Conservation (phyloP, 2,797 vertebrate genomes). For the Pogonophryne albipinna region DNA sequence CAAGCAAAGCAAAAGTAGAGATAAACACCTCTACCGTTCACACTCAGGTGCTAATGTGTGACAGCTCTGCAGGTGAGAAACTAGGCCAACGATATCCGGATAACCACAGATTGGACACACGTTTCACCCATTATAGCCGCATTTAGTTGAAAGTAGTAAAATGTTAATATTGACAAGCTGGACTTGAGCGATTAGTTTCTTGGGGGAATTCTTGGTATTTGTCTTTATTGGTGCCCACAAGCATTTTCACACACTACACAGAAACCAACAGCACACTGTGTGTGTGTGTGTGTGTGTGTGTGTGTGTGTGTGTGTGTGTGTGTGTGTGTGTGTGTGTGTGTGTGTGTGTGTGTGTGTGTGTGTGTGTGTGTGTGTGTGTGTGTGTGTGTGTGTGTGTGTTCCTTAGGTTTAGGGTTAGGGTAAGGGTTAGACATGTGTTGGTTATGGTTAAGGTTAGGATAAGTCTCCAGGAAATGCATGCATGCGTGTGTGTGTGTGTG, state of each 20-base stretch:
- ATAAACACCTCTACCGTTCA: not conserved
- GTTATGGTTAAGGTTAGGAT: too few relatives aligned
- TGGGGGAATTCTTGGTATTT: not conserved
- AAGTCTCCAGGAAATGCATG: too few relatives aligned
- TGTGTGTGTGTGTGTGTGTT: too few relatives aligned
- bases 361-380: too few relatives aligned
- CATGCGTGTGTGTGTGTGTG: too few relatives aligned
- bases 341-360: not conserved
- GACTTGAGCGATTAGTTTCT: not conserved
- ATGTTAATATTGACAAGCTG: slow-evolving; percentile 7
- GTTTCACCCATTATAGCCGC: not conserved
- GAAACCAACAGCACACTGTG: not conserved
- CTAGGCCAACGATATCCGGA: not conserved
- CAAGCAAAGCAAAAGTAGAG: not conserved
- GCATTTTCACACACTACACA: not conserved
- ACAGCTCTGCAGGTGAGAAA: not conserved
- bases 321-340: not conserved
- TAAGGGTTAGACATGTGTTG: too few relatives aligned
- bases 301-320: not conserved
- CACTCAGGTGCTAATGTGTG: slow-evolving; percentile 11
- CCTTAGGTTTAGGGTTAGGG: too few relatives aligned
- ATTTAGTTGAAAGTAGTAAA: not conserved
- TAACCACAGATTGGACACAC: not conserved
- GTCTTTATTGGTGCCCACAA: not conserved
- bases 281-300: not conserved